Evolutionary conservation across 1,140 invertebrate species (phyloP), one percentile per base, ranked within the genome.

Genomic region (Drosophila pachea): DNA sequence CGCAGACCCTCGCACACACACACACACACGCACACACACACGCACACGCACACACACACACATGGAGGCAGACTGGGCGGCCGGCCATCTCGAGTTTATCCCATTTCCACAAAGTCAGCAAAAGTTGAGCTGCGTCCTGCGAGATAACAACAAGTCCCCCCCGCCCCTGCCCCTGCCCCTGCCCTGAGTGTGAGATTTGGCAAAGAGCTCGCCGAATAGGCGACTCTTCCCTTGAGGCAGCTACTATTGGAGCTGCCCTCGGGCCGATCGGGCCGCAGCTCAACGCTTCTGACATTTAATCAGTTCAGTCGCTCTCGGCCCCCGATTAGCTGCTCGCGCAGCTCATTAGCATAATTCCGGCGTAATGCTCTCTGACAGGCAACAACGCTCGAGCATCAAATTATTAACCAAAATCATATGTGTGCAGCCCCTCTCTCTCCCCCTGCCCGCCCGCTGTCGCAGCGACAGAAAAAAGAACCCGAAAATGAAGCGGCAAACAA

Each of bases 321-420:
- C 22, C 55, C 54, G 43, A 55, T 62, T 54, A 16, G 56, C 38
- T 31, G 38, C 33, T 29, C 12, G 31, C n/a, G 9, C 7, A 33
- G 29, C 43, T 82, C 68, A 84, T 82, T 84, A 84, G 72, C 78
- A 82, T 82, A 82, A 82, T 82, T 82, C 78, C 69, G 84, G 75
- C 79, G 84, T 82, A 82, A 78, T 74, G n/a, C n/a, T 82, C 72
- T 68, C 78, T 59, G 79, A 74, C 72, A 84, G 73, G 78, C 75
- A 68, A 65, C 53, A 54, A 38, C 67, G 65, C 31, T 68, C 22
- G 16, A 36, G 67, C 78, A 82, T 78, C 68, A 82, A 78, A 82
- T 82, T 84, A 82, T 82, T 79, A 82, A 83, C 75, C 75, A 35
- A 84, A 82, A 73, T 72, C 64, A 68, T 66, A 62, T 70, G 67